A percentile compares a stretch with the other conserved stretches of the same genome.
phyloP scores from a whole-genome alignment of 2,888 invertebrate species.

The Drosophila dives region DNA sequence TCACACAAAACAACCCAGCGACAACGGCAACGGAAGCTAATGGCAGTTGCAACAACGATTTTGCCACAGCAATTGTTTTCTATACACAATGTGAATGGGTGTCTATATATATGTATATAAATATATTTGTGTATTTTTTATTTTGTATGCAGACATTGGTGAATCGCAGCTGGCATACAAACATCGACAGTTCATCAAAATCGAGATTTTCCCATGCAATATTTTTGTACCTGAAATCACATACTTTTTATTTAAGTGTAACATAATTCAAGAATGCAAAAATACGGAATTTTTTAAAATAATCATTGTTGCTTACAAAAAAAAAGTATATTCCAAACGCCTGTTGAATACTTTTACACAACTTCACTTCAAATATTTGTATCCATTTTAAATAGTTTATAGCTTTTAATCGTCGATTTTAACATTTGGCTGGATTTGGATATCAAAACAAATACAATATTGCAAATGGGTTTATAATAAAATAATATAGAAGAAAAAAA shows the following conservation, averaged over 20 bases:
- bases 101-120: not conserved
- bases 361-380: not conserved
- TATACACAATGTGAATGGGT: not conserved
- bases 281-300: not conserved
- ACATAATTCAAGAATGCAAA: not conserved
- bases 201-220: not conserved
- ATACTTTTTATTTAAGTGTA: not conserved
- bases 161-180: not conserved
- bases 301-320: no score
- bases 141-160: not conserved
- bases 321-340: no score
- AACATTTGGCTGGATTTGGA: not conserved
- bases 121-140: not conserved
- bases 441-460: not conserved
- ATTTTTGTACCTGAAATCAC: not conserved
- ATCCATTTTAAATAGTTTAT: not conserved
- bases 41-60: conserved; percentile 13
- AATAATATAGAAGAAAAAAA: not conserved
- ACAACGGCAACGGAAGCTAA: conserved; percentile 35
- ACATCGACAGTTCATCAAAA: not conserved
- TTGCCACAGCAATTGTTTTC: conserved; percentile 9
- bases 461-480: not conserved
- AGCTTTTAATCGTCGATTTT: not conserved
- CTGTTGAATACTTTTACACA: not conserved
- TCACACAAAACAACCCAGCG: conserved; percentile 43